Percentiles rank a stretch among this genome's conserved stretches.
Evolutionary conservation across 2,888 invertebrate species (phyloP).

Genomic region (Embidobia sp.): DNA sequence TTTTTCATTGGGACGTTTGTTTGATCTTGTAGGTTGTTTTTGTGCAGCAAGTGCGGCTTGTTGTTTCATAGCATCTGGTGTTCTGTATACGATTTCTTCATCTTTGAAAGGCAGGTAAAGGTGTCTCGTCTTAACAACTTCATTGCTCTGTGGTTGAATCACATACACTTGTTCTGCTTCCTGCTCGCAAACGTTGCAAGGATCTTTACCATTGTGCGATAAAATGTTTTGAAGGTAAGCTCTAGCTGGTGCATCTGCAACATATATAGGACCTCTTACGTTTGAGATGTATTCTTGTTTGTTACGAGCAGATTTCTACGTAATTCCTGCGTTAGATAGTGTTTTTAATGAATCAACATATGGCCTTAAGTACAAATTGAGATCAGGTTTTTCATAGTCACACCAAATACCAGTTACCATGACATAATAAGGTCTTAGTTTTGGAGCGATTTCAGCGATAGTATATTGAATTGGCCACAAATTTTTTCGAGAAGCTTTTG

Average conservation of each 20-base stretch:
- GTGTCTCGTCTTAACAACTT: neutral
- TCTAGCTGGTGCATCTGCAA: constrained; percentile 18
- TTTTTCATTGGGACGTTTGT: neutral
- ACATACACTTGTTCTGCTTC: neutral
- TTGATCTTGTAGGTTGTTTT: neutral
- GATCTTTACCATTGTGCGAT: neutral
- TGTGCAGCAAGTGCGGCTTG: neutral
- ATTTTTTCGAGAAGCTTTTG: constrained; percentile 3
- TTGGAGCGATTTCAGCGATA: constrained; percentile 6
- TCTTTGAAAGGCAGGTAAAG: neutral
- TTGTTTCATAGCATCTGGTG: neutral
- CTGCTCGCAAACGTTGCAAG: constrained; percentile 12
- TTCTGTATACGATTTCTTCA: neutral
- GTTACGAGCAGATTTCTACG: neutral
- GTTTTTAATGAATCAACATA: constrained; percentile 3
- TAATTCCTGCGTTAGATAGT: neutral
- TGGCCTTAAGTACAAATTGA: constrained; percentile 2
- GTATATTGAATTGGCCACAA: constrained; percentile 23
- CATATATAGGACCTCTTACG: neutral
- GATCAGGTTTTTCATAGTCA: constrained; percentile 3
- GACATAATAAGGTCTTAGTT: constrained; percentile 4
- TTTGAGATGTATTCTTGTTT: no score
- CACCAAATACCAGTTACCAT: constrained; percentile 16
- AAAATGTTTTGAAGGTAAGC: constrained; percentile 5
- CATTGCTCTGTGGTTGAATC: neutral